phyloP scores from a whole-genome alignment of 2,113 vertebrate species.

The Microtus ochrogaster region DNA sequence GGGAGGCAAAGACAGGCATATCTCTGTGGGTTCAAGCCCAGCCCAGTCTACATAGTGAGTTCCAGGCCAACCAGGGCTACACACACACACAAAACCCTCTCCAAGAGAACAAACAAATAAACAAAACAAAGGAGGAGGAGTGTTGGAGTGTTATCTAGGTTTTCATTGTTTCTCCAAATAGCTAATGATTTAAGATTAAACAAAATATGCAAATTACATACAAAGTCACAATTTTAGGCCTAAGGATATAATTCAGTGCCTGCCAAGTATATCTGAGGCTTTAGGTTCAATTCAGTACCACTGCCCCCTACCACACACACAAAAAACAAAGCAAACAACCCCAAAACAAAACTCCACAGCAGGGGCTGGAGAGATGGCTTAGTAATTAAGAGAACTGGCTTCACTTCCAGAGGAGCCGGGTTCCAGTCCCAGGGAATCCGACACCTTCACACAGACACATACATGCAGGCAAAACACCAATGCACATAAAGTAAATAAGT shows the following conservation, averaged over 20 bases:
- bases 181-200: not conserved
- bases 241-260: not conserved
- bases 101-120: not conserved
- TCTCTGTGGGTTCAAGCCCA: not conserved
- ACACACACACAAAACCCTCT: not conserved
- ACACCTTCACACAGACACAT: not conserved
- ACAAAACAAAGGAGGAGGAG: not conserved
- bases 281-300: not conserved
- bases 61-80: not conserved
- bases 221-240: not conserved
- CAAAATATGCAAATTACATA: not conserved
- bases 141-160: not conserved
- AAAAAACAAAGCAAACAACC: not conserved
- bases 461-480: not conserved
- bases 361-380: not conserved
- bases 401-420: not conserved
- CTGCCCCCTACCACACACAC: not conserved
- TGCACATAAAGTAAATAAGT: not conserved
- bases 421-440: not conserved
- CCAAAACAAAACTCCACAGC: not conserved
- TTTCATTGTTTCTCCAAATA: not conserved
- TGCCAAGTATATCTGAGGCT: not conserved
- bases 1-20: not conserved
- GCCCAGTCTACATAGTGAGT: not conserved
- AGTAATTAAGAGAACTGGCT: not conserved